These are phyloP conservation scores for Lepidocyrtoides sp. DNA, from an alignment of 2,888 invertebrate genomes.

Conservation along the genomic window DNA sequence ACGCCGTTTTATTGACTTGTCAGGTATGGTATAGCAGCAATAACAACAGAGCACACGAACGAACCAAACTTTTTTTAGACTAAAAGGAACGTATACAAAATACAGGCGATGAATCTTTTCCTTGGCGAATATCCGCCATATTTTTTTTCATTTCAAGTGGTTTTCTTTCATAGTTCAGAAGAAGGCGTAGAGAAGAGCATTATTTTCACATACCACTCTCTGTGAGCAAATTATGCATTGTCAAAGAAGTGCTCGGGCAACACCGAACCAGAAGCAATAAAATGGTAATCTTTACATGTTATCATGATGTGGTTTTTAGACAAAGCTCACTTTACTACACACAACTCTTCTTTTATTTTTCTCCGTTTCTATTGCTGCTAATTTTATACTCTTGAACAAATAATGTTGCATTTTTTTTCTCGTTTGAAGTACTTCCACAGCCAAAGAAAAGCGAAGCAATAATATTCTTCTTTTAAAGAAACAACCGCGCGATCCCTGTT, in stretches of 20 bases:
- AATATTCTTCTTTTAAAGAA: neutral
- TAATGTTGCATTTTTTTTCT: slow-evolving; percentile 8
- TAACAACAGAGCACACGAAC: neutral
- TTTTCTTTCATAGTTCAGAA: neutral
- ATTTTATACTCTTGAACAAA: slow-evolving; percentile 40
- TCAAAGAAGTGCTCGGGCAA: neutral
- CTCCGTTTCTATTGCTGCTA: slow-evolving; percentile 2
- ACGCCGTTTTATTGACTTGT: slow-evolving; percentile 22
- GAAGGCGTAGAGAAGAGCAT: neutral
- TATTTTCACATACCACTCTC: neutral
- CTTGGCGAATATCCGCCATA: slow-evolving; percentile 44
- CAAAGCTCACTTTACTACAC: neutral
- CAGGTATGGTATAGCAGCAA: neutral
- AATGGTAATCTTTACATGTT: slow-evolving; percentile 37
- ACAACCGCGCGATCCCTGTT: neutral
- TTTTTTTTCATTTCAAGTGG: slow-evolving; percentile 9
- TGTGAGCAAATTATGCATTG: slow-evolving; percentile 1
- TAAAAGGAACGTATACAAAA: too few relatives aligned
- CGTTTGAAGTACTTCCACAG: neutral
- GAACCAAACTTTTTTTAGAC: too few relatives aligned
- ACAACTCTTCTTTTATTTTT: neutral
- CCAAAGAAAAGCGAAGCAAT: slow-evolving; percentile 3
- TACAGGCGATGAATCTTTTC: neutral
- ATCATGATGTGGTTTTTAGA: slow-evolving; percentile 33
- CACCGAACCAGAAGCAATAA: slow-evolving; percentile 26